Evolutionary conservation across 2,113 vertebrate species (phyloP).

Genomic region (Pelodiscus sinensis): DNA sequence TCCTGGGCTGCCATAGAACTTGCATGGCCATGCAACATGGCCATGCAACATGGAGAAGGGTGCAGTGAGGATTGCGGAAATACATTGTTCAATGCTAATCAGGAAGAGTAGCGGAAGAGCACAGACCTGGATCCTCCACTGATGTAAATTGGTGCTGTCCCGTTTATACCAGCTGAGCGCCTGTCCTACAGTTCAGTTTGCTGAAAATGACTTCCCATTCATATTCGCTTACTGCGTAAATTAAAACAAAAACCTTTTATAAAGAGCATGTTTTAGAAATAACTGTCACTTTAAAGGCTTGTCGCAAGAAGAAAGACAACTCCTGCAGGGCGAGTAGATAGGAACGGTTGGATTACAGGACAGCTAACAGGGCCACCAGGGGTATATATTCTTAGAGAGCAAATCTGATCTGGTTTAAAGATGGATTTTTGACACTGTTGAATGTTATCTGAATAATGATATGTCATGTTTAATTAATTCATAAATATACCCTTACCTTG

Average conservation of each 20-base stretch:
- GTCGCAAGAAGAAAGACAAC: neutral
- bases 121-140: neutral
- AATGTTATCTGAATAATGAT: conserved; percentile 68
- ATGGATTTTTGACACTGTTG: conserved; percentile 51
- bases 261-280: conserved; percentile 23
- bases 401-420: conserved; percentile 56
- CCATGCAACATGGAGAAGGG: too few relatives aligned
- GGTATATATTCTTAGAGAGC: conserved; percentile 42
- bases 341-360: neutral
- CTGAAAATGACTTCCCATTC: conserved; percentile 11
- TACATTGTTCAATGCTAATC: neutral
- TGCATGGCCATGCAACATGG: neutral
- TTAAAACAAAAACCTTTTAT: conserved; percentile 11
- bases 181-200: neutral
- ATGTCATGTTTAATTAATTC: conserved; percentile 71
- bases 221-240: conserved; percentile 46
- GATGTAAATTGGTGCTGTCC: neutral
- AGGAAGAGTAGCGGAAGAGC: neutral
- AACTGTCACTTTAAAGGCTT: conserved; percentile 18
- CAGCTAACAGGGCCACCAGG: neutral
- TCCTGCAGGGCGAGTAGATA: conserved; percentile 9
- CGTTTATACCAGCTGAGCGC: neutral
- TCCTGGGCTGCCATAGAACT: neutral
- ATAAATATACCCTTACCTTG: conserved; percentile 59
- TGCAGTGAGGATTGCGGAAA: neutral